A percentile compares a stretch with the other conserved stretches of the same genome.
phyloP scores from a whole-genome alignment of 2,113 vertebrate genomes.

The Plecturocebus donacophilus region DNA sequence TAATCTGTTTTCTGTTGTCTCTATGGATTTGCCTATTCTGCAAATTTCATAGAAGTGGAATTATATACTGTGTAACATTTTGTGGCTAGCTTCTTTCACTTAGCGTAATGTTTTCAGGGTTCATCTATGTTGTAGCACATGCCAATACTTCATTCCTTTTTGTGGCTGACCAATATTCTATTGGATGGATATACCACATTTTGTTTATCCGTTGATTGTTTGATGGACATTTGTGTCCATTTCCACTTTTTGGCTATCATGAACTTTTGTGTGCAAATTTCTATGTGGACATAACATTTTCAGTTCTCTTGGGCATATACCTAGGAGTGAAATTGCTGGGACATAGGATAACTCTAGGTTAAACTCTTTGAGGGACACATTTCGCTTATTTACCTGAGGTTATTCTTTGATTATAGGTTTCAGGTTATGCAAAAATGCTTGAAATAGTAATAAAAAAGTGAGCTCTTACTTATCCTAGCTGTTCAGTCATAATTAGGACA shows the following conservation, averaged over 20 bases:
- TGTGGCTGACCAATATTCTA: background rate
- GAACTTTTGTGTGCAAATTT: background rate
- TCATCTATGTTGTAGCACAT: background rate
- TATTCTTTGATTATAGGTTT: background rate
- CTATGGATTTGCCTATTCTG: background rate
- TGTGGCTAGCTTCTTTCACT: background rate
- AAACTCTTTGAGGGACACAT: no score
- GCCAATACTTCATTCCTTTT: background rate
- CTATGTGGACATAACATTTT: background rate
- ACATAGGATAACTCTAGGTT: no score
- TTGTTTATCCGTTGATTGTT: background rate
- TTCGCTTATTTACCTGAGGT: no score
- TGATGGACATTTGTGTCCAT: background rate
- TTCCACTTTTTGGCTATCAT: background rate
- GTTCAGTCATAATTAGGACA: background rate
- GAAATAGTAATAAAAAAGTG: no score
- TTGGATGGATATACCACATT: background rate
- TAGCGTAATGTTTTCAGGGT: background rate
- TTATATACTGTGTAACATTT: background rate
- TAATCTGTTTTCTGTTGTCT: background rate
- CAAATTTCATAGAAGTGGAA: background rate
- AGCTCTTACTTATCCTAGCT: background rate
- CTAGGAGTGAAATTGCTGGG: background rate
- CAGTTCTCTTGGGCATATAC: background rate
- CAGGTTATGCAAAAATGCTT: background rate